A percentile compares a stretch with the other conserved stretches of the same genome.
phyloP scores from a whole-genome alignment of 2,888 invertebrate species.

The Macrophya alboannulata region DNA sequence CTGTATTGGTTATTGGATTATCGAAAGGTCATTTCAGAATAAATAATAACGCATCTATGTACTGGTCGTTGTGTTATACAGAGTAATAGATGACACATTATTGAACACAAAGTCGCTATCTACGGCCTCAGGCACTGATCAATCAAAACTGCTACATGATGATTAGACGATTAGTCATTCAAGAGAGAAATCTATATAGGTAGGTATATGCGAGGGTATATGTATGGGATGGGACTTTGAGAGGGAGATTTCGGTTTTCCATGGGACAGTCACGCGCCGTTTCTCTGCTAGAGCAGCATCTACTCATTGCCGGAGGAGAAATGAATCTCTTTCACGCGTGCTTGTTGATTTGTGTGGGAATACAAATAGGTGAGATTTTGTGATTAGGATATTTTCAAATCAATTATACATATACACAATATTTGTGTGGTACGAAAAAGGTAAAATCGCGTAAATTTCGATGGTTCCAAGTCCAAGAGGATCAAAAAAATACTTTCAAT shows the following conservation, averaged over 20 bases:
- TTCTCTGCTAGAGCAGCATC: background rate
- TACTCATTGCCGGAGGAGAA: background rate
- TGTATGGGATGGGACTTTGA: background rate
- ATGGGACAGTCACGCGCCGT: background rate
- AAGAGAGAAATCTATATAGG: background rate
- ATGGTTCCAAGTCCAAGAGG: no score
- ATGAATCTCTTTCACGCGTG: background rate
- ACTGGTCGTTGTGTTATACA: background rate
- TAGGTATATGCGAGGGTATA: background rate
- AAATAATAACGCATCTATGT: background rate
- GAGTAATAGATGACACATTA: background rate
- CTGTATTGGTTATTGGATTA: background rate
- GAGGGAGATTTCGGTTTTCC: background rate
- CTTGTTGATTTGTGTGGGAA: background rate
- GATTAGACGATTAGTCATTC: background rate
- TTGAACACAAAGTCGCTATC: background rate
- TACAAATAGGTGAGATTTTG: background rate
- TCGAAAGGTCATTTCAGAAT: background rate
- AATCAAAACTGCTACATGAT: background rate
- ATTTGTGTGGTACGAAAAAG: no score
- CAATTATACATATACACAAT: no score
- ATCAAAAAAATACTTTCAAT: no score
- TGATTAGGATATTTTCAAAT: no score
- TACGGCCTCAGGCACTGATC: background rate
- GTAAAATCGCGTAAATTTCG: no score